phyloP scores from a whole-genome alignment of 2,888 invertebrate species.

The Globia sparganii region DNA sequence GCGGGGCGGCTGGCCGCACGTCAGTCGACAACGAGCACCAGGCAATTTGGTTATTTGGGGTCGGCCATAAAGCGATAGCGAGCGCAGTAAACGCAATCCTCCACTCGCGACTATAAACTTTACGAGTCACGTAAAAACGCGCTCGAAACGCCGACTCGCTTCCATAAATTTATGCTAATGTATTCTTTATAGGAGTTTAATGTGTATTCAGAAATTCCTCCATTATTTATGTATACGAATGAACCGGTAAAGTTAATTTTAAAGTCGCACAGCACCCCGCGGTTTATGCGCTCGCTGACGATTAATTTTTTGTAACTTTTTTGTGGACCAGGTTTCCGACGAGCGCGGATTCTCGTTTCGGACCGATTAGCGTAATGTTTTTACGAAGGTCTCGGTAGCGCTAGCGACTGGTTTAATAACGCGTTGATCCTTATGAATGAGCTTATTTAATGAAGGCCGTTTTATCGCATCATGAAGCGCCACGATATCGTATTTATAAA shows the following conservation, averaged over 20 bases:
- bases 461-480: constrained; percentile 68
- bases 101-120: constrained; percentile 90
- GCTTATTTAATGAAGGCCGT: constrained; percentile 70
- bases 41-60: constrained; percentile 90
- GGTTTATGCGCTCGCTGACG: constrained; percentile 82
- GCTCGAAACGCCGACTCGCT: constrained; percentile 89
- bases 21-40: constrained; percentile 81
- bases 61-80: constrained; percentile 90
- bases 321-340: constrained; percentile 78
- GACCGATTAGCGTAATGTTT: constrained; percentile 77
- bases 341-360: constrained; percentile 76
- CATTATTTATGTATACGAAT: constrained; percentile 90
- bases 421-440: constrained; percentile 73
- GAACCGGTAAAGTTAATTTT: constrained; percentile 90
- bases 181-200: constrained; percentile 91
- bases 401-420: constrained; percentile 72
- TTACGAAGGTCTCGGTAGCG: constrained; percentile 69
- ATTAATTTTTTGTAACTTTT: constrained; percentile 82
- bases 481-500: constrained; percentile 74
- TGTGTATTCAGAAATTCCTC: constrained; percentile 90
- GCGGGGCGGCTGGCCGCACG: constrained; percentile 69
- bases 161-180: constrained; percentile 91
- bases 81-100: constrained; percentile 90
- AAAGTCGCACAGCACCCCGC: constrained; percentile 87
- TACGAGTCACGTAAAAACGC: constrained; percentile 91